Base-by-base conservation (phyloP, 2,113 vertebrate genomes). In the Xiphophorus hellerii region DNA sequence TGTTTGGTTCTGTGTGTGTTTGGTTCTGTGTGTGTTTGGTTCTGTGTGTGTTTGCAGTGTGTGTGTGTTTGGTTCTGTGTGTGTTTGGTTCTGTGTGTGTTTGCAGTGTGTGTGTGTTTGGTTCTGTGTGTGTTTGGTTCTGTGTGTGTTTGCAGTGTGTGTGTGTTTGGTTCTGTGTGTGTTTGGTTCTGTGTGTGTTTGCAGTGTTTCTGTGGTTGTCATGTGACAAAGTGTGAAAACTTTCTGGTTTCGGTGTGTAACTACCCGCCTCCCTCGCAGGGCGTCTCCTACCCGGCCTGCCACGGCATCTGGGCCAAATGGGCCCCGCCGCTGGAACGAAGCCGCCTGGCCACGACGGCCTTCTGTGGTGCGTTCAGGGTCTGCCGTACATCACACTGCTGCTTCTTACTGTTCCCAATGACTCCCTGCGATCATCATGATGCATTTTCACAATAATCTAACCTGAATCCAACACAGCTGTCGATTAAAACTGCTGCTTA, bases 251-350 rank as follows among this genome's bases (percentile, higher is more conserved):
- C 7, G 51, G 9, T 6, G 44, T 20, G 20, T 48, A 3, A 20
- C 20, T 2, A 2, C 20, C 7, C 6, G 51, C 22, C 31, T 48
- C 1, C 66, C 51, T 66, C n/a, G 4, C 80, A 98, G 97, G 97
- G 97, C 0, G 97, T 98, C 60, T 97, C 97, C 1, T 98, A 97
- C 81, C 97, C 97, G 0, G 97, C 97, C 25, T 98, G 97, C 90
- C 97, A 98, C 0, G 97, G 97, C 30, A 98, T 98, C 85, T 98
- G 96, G 96, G 95, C 95, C 25, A 96, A 96, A 84, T 96, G 96
- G 96, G 96, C 96, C 0, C 96, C 96, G 0, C 96, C 96, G 1
- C 87, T 96, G 5, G 96, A 96, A 75, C 94, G 96, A 91, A 96
- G 96, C 87, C 92, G 95, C 11, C 78, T 96, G 82, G 96, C 96